phyloP scores from a whole-genome alignment of 1,140 invertebrate species.

The Saccostrea glomerata region DNA sequence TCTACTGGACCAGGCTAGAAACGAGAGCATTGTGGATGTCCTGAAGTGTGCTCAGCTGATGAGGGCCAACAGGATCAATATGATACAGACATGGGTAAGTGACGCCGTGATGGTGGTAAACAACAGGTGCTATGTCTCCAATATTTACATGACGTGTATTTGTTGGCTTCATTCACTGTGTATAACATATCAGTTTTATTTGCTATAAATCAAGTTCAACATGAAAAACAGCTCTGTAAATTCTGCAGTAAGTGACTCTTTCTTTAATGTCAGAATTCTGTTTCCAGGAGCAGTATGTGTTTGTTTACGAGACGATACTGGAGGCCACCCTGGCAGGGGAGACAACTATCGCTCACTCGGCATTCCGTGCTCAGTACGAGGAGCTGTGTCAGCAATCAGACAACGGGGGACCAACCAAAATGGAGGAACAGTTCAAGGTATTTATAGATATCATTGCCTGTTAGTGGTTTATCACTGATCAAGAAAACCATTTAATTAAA shows the following conservation, averaged over 20 bases:
- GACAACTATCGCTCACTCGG: conserved; percentile 82
- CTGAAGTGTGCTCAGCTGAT: conserved; percentile 98
- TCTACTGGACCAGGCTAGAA: conserved; percentile 90
- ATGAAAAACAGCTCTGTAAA: too few relatives aligned
- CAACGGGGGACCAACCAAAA: conserved; percentile 49
- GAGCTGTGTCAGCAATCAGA: conserved; percentile 59
- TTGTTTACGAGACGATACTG: conserved; percentile 95
- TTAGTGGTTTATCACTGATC: too few relatives aligned
- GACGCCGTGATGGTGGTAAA: background rate
- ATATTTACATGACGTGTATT: background rate
- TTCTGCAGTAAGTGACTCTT: background rate
- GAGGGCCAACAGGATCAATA: conserved; percentile 88
- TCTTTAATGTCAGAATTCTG: background rate
- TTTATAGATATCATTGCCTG: too few relatives aligned
- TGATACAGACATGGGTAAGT: conserved; percentile 88
- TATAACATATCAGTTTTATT: background rate
- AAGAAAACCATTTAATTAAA: too few relatives aligned
- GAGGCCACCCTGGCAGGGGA: conserved; percentile 96
- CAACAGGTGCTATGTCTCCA: background rate
- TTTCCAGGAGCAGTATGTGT: conserved; percentile 95
- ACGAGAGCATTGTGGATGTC: conserved; percentile 97
- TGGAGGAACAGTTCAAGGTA: conserved; percentile 72
- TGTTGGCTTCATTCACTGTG: background rate
- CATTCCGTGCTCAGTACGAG: conserved; percentile 64
- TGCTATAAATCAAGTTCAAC: too few relatives aligned